These are phyloP conservation scores for Glaucidium brasilianum DNA, from an alignment of 2,113 vertebrate genomes.

Conservation along the genomic window DNA sequence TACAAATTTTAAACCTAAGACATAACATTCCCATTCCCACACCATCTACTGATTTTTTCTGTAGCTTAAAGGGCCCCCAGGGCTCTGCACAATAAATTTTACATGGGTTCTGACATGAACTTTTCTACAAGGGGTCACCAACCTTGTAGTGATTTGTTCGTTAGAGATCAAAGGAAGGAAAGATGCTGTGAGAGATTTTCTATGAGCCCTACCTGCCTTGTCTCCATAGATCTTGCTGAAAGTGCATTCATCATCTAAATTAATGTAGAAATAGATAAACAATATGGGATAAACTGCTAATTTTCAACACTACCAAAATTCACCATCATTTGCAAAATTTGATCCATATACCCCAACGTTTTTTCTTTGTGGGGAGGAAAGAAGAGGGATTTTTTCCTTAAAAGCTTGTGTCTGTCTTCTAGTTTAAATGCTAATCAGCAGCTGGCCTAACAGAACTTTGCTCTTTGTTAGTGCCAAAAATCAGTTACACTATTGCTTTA, in stretches of 20 bases:
- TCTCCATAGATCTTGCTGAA: neutral
- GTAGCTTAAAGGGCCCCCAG: neutral
- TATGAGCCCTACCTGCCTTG: neutral
- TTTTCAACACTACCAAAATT: neutral
- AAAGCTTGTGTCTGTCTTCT: neutral
- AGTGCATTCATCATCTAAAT: neutral
- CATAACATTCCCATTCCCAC: neutral
- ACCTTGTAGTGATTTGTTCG: neutral
- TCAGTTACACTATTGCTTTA: neutral
- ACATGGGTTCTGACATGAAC: neutral
- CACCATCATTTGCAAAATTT: neutral
- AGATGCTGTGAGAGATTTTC: neutral
- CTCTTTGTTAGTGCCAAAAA: neutral
- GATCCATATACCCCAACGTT: neutral
- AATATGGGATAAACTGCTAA: neutral
- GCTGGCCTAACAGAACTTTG: neutral
- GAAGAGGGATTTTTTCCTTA: neutral
- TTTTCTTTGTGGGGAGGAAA: neutral
- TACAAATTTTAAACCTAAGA: neutral
- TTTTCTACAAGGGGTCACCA: neutral
- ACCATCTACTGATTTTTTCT: neutral
- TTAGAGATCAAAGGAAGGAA: neutral
- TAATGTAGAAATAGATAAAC: neutral
- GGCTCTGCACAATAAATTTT: neutral
- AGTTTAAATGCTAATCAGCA: neutral